Evolutionary conservation across 2,113 vertebrate genomes (phyloP).

Genomic region (Brevimyrus niger): DNA sequence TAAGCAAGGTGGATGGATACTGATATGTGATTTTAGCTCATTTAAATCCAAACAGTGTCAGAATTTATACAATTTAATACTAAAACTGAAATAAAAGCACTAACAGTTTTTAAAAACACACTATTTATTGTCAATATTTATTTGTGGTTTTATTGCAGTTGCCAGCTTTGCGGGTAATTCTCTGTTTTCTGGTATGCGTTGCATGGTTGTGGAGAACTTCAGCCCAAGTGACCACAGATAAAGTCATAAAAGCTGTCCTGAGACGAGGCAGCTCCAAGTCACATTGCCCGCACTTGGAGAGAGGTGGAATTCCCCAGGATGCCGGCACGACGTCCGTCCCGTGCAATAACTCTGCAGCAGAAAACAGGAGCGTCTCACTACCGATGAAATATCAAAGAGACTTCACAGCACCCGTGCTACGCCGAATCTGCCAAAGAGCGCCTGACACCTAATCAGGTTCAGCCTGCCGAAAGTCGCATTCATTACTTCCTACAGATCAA

Average conservation of each 20-base stretch:
- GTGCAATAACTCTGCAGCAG: not conserved
- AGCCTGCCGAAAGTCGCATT: not conserved
- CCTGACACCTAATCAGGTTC: constrained; percentile 1
- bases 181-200: not conserved
- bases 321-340: not conserved
- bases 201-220: not conserved
- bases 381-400: not conserved
- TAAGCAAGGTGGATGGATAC: not conserved
- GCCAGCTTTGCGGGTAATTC: not conserved
- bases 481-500: not conserved
- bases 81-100: not conserved
- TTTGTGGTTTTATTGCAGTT: not conserved
- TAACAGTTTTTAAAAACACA: not conserved
- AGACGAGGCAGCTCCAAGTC: not conserved
- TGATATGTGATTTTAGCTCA: not conserved
- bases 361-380: not conserved
- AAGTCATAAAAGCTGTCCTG: not conserved
- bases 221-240: not conserved
- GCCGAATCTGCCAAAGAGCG: not conserved
- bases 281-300: not conserved
- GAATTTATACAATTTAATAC: not conserved
- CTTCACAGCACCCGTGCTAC: not conserved
- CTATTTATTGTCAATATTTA: not conserved
- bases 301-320: not conserved
- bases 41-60: not conserved